Base-by-base conservation (phyloP, 2,797 vertebrate genomes). In the Hirundo rustica region DNA sequence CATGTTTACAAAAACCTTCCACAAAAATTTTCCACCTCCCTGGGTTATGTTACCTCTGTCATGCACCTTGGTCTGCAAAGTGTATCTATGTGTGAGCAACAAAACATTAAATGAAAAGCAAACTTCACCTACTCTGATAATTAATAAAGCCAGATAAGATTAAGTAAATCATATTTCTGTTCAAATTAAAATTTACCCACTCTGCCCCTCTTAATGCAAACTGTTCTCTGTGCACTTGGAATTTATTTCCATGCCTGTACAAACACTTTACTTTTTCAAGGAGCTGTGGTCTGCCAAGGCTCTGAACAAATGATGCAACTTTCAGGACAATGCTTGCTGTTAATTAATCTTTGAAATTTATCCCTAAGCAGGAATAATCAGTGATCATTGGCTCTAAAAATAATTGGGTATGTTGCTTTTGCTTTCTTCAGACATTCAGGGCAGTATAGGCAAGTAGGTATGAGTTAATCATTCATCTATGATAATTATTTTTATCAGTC, bases 61-160 rank as follows among this genome's bases (percentile, higher is more conserved):
- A 73, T 54, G 61, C 61, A 68, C 91, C 67, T 71, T 75, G 25
- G 20, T 65, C 92, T 94, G 60, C 76, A 67, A 44, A 81, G 50
- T 17, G 17, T 57, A 88, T 81, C 75, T 88, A 3, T 57, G 55
- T 45, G 58, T 75, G 66, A 91, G 34, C 10, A 40, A 84, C 42
- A 84, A 89, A 93, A 83, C 36, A 47, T 80, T 83, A 89, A 91
- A 86, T 57, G 77, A 65, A 92, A 96, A 74, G 66, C 70, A 95
- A 95, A 93, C 58, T 88, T 88, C 30, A 40, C 71, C 71, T 86
- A 48, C 20, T 73, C 47, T 76, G 87, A 81, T 90, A 92, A 70
- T 62, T 75, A 82, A 50, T 70, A 89, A 86, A 95, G 60, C 25
- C 55, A 92, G 88, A 94, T 95, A 95, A 95, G 88, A 93, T 73